phyloP scores from a whole-genome alignment of 92 coral and sea anemone genomes.

The Palythoa heliodiscus region DNA sequence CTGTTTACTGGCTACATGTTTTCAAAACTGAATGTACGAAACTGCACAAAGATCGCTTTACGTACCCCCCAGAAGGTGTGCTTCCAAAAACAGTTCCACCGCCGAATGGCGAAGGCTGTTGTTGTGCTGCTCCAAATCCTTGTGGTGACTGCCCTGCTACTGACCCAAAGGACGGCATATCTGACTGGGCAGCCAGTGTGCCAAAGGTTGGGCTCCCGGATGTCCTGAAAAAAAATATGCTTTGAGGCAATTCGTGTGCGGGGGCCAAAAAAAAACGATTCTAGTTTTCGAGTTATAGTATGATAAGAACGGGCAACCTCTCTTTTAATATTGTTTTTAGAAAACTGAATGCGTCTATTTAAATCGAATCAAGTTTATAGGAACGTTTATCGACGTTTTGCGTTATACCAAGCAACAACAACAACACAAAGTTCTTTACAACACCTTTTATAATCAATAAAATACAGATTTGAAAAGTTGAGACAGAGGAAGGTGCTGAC shows the following conservation, averaged over 20 bases:
- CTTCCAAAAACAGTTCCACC: constrained; percentile 25
- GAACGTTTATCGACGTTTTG: too few relatives aligned
- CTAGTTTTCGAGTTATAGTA: too few relatives aligned
- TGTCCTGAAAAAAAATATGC: constrained; percentile 42
- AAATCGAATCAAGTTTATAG: too few relatives aligned
- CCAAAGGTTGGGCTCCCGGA: constrained; percentile 78
- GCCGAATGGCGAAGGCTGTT: constrained; percentile 27
- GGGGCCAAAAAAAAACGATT: too few relatives aligned
- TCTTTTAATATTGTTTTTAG: too few relatives aligned
- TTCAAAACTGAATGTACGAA: not conserved
- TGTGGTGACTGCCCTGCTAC: constrained; percentile 55
- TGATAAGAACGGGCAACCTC: too few relatives aligned
- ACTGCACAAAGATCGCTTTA: not conserved
- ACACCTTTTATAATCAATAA: too few relatives aligned
- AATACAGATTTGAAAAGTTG: too few relatives aligned
- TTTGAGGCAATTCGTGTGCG: not conserved
- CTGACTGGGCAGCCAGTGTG: constrained; percentile 63
- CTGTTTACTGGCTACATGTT: not conserved
- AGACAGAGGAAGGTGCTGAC: too few relatives aligned
- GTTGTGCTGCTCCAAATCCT: constrained; percentile 62
- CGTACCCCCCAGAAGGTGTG: constrained; percentile 17
- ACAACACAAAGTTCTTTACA: too few relatives aligned
- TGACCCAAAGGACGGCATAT: constrained; percentile 67
- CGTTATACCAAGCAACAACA: too few relatives aligned
- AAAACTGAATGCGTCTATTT: too few relatives aligned